Base-by-base conservation (phyloP, 2,888 invertebrate species). In the Tetranychus piercei region DNA sequence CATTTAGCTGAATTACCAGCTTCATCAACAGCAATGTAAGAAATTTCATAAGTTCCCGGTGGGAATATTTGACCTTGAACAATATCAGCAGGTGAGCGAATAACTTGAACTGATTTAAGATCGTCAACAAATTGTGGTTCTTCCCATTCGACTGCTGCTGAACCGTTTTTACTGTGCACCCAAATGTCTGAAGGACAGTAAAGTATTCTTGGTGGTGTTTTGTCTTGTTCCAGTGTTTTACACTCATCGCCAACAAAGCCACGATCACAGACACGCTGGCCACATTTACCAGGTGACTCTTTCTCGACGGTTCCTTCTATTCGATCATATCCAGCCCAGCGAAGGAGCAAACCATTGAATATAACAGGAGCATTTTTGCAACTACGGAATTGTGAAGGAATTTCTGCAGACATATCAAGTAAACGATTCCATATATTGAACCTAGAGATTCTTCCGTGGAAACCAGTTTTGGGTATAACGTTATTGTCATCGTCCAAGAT, bases 281-380 rank as follows among this genome's bases (percentile, higher is more conserved):
- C 94, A 80, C 95, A 95, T 79, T 90, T 89, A 0, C 94, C 93
- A 18, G 94, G 94, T 6, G 92, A 92, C 45, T 90, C 88, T 80
- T 93, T 86, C 83, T 94, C 94, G 20, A 94, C 93, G 45, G 93
- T 93, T 74, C 94, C 94, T 43, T 87, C 83, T 2, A 90, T 88
- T 78, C 90, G 89, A 81, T 94, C 93, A 81, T 94, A 96, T 34
- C 94, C 94, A 55, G 92, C 89, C 93, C 95, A 96, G 43, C 93
- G 92, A 0, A 94, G 85, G 4, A 92, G 87, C 7, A 96, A 84
- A 4, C 89, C 90, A 79, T 88, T 88, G 82, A 92, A 93, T 5
- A 94, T 85, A 0, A 94, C 93, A 1, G 94, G 92, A 80, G 94
- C 92, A 5, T 91, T 92, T 80, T 92, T 88, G 81, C 94, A 94